Base-by-base conservation (phyloP, 2,888 invertebrate genomes). In the Andrena trimmerana region DNA sequence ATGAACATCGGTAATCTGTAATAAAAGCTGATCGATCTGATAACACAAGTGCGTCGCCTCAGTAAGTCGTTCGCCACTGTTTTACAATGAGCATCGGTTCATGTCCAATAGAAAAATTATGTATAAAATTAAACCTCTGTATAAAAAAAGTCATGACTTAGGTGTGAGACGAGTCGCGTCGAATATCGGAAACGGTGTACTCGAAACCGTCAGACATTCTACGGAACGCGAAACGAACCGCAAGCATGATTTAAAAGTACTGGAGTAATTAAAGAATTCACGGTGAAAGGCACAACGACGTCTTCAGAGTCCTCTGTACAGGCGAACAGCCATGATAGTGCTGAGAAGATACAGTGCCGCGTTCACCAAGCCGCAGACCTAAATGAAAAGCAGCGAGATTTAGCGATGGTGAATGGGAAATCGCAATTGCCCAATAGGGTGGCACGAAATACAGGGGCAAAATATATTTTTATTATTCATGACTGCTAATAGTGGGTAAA, bases 351-450 rank as follows among this genome's bases (percentile, higher is more conserved):
- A 98, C 1, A 98, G 94, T 0, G 94, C 96, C 2, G 97, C 94
- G 92, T 97, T 96, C 24, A 98, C 95, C 20, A 98, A 93, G 16
- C 97, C 97, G 94, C 98, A 95, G 63, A 97, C 95, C 97, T 97
- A 95, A 86, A 96, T 16, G 16, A 96, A 90, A 83, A 67, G 81
- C 78, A 29, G 66, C 10, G 20, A 33, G 16, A 31, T 8, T 5
- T 2, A 36, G 20, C 8, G 2, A 16, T 29, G 31, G 5, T n/a
- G 16, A 33, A 27, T 36, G 2, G 0, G 5, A 50, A 4, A 42
- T 42, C 4, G 27, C 5, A 0, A 29, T 31, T 5, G n/a, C 5
- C 20, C 48, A 2, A 2, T 20, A 20, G 20, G 20, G 20, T 20
- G 20, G 20, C 0, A 20, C 20, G 20, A 20, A 20, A 20, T 20